Percentiles rank a stretch among this genome's conserved stretches.
These are phyloP conservation scores for Brachionus asplanchnoidis DNA, from an alignment of 1,140 invertebrate genomes.

Conservation along the genomic window DNA sequence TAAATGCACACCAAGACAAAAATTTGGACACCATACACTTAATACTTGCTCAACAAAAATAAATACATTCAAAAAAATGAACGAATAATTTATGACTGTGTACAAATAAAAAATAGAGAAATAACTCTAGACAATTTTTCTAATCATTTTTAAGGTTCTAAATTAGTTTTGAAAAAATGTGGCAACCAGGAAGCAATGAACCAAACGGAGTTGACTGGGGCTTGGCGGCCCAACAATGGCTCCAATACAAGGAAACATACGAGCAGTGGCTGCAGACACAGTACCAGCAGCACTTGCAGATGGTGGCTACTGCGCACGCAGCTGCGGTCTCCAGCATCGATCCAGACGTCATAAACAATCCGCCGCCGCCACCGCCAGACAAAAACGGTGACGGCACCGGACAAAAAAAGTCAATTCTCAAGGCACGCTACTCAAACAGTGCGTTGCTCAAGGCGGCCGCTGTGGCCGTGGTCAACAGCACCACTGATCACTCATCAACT, in stretches of 20 bases:
- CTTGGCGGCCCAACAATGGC: constrained; percentile 33
- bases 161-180: not conserved
- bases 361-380: not conserved
- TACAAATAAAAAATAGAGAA: not conserved
- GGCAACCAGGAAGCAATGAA: constrained; percentile 10
- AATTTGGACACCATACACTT: not conserved
- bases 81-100: not conserved
- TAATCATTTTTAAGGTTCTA: not conserved
- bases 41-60: not conserved
- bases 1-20: not conserved
- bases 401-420: not conserved
- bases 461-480: not conserved
- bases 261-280: constrained; percentile 33
- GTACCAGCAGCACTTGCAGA: constrained; percentile 36
- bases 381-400: not conserved
- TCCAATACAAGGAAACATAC: constrained; percentile 19
- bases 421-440: not conserved
- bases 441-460: not conserved
- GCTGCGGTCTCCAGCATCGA: not conserved
- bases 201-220: not conserved
- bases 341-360: not conserved
- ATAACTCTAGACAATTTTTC: not conserved
- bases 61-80: not conserved
- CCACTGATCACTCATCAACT: not conserved
- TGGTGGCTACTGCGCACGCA: constrained; percentile 28